Base-by-base conservation (phyloP, 2,888 invertebrate species). In the Syrista parreyssii region DNA sequence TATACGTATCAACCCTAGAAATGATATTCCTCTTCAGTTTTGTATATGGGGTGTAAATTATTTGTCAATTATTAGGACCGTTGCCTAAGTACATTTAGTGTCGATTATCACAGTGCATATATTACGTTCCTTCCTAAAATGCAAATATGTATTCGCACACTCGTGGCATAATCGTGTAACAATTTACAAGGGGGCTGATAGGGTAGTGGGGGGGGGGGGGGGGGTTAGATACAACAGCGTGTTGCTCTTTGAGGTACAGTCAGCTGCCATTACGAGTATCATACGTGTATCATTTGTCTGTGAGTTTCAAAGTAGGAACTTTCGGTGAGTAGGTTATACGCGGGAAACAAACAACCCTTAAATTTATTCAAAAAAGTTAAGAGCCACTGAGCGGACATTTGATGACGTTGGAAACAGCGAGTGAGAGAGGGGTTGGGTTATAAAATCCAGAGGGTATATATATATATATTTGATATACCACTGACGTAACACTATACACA, bases 221-320 rank as follows among this genome's bases (percentile, higher is more conserved):
- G 9, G 12, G 33, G 12, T 12, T 33, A 35, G n/a, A 32, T 12
- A 6, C 12, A 69, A 30, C 31, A 69, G 30, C 69, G 69, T 69
- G 31, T 69, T 30, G n/a, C 69, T 30, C 69, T 69, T 32, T 9
- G 9, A 4, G 31, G 31, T 12, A 3, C 6, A 23, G 2, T 55
- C 55, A 23, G 55, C 55, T 23, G 23, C 55, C 55, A 9, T 55
- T 23, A 55, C 55, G 55, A 55, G 55, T 23, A 9, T 55, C 55
- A 23, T 55, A 55, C 15, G 23, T 23, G 23, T 23, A 55, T 55
- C 23, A 55, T 55, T 6, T 23, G 2, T 55, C 9, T 1, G 55
- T 76, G 87, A 87, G 79, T 88, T 88, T 86, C 83, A 72, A 84
- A 87, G 83, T 83, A 86, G 83, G 84, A 84, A 87, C 86, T 86